Conservation (phyloP, 64 coral and sea anemone genomes). For the Exaiptasia diaphana region DNA sequence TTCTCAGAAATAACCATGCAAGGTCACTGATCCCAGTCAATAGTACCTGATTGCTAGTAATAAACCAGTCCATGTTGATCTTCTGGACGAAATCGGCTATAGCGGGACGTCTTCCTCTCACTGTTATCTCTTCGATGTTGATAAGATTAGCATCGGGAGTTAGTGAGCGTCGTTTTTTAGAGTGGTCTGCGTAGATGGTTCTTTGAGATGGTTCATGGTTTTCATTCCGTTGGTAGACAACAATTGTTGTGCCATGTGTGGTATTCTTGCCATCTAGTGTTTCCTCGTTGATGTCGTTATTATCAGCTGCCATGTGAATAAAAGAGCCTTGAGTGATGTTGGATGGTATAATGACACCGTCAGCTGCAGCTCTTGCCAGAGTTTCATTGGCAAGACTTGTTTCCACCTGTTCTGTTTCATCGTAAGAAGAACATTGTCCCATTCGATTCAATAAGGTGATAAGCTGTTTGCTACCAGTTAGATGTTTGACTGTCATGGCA, state of each 20-base stretch:
- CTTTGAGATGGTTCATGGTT: conserved; percentile 11
- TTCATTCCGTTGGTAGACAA: conserved; percentile 9
- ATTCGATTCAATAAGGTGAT: conserved; percentile 37
- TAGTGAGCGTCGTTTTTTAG: conserved; percentile 1
- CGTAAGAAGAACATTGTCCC: conserved; percentile 40
- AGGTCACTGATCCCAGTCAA: neutral
- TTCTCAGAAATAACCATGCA: neutral
- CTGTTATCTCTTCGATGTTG: neutral
- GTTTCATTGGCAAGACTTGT: conserved; percentile 73
- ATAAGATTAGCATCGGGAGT: neutral
- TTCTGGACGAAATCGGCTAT: neutral
- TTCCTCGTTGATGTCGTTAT: conserved; percentile 57
- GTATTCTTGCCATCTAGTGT: conserved; percentile 48
- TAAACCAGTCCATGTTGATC: neutral
- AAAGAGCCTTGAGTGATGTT: conserved; percentile 24
- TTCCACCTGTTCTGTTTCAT: conserved; percentile 18
- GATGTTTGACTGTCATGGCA: conserved; percentile 19
- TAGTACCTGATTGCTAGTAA: neutral
- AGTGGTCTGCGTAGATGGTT: neutral
- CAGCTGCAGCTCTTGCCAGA: conserved; percentile 31
- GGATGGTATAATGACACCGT: conserved; percentile 58
- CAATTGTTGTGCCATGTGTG: conserved; percentile 40
- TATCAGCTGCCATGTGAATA: conserved; percentile 48
- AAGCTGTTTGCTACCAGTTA: conserved; percentile 35
- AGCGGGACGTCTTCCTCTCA: neutral